A percentile compares a stretch with the other conserved stretches of the same genome.
phyloP scores from a whole-genome alignment of 2,113 vertebrate species.

The Pachypanchax playfairii region DNA sequence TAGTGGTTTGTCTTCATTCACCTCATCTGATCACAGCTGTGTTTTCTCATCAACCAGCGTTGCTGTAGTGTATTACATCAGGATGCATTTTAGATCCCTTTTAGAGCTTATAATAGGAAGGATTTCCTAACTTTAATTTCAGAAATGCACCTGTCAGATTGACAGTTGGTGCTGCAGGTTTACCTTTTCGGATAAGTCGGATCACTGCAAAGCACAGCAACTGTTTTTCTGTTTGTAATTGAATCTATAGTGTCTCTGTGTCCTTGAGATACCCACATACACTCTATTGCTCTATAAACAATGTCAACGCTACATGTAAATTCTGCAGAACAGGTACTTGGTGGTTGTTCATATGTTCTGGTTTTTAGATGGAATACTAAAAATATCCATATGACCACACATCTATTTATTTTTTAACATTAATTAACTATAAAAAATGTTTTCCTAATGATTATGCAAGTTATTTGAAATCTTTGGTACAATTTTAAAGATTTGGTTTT shows the following conservation, averaged over 20 bases:
- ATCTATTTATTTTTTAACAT: not conserved
- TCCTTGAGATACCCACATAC: constrained; percentile 61
- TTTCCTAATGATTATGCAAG: not conserved
- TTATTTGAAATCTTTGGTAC: not conserved
- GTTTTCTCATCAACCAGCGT: constrained; percentile 38
- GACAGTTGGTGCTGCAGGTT: constrained; percentile 38
- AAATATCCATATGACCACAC: not conserved
- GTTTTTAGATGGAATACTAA: not conserved
- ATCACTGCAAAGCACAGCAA: constrained; percentile 30
- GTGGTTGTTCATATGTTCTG: not conserved
- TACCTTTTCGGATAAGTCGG: constrained; percentile 7
- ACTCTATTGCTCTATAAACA: constrained; percentile 32
- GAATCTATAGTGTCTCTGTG: constrained; percentile 45
- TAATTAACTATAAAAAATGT: not conserved
- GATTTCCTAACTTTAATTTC: constrained; percentile 49
- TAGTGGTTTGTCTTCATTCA: constrained; percentile 42
- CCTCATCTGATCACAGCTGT: constrained; percentile 34
- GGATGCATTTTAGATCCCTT: constrained; percentile 33
- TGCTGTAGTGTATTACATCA: constrained; percentile 24
- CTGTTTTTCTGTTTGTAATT: constrained; percentile 29
- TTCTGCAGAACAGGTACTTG: not conserved
- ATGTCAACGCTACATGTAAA: constrained; percentile 15
- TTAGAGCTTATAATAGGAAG: constrained; percentile 54
- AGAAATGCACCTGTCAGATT: constrained; percentile 47
- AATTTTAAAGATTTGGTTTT: not conserved